A percentile compares a stretch with the other conserved stretches of the same genome.
These are phyloP conservation scores for Chlorodrepanis virens DNA, from an alignment of 2,113 vertebrate species.

Conservation along the genomic window DNA sequence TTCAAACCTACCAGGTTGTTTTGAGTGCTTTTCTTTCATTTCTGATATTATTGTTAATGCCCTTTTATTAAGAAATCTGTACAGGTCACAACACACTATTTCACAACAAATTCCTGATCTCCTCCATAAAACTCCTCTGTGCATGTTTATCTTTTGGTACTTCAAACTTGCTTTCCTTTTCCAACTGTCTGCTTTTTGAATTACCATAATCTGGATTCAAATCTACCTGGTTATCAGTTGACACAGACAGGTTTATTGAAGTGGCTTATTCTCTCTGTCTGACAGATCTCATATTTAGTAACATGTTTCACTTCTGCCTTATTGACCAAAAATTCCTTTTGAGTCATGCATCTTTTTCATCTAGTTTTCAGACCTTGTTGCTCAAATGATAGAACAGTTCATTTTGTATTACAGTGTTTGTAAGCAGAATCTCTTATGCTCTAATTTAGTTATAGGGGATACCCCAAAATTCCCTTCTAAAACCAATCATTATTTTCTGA, in stretches of 20 bases:
- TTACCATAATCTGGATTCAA: not conserved
- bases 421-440: not conserved
- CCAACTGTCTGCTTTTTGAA: not conserved
- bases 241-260: not conserved
- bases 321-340: conserved; percentile 6
- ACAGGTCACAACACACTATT: not conserved
- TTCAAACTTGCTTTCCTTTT: not conserved
- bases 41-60: not conserved
- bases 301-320: not conserved
- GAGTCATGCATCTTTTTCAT: not conserved
- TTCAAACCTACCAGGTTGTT: not conserved
- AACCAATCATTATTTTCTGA: not conserved
- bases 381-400: not conserved
- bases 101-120: not conserved
- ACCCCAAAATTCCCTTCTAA: not conserved
- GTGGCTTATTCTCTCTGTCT: not conserved
- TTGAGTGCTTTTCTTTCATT: not conserved
- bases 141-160: not conserved
- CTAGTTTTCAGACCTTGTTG: not conserved
- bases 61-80: not conserved
- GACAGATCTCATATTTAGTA: not conserved
- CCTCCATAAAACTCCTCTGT: not conserved
- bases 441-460: not conserved
- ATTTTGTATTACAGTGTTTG: not conserved
- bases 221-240: not conserved